Percentiles rank a stretch among this genome's conserved stretches.
phyloP scores from a whole-genome alignment of 1,140 invertebrate species.

The Drosophila neocordata region DNA sequence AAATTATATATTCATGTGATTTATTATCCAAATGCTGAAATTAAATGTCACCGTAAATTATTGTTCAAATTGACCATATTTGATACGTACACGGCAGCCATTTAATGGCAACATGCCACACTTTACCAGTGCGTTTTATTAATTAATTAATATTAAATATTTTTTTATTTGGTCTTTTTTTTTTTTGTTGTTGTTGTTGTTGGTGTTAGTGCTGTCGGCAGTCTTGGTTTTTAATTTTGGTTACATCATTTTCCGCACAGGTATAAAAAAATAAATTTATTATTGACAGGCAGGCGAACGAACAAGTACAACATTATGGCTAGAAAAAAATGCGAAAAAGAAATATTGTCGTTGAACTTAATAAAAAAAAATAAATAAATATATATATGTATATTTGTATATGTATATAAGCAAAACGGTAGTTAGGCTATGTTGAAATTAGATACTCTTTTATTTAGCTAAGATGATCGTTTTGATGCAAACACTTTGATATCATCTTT shows the following conservation, averaged over 20 bases:
- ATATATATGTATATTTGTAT: too few relatives aligned
- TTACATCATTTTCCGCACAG: neutral
- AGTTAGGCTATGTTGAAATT: neutral
- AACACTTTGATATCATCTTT: too few relatives aligned
- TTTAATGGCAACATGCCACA: conserved; percentile 1
- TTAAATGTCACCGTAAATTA: neutral
- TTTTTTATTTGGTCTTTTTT: too few relatives aligned
- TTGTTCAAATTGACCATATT: conserved; percentile 7
- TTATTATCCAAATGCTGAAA: neutral
- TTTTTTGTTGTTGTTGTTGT: neutral
- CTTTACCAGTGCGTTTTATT: neutral
- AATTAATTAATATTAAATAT: neutral
- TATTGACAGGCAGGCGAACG: neutral
- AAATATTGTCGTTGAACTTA: conserved; percentile 3
- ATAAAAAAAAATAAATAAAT: neutral
- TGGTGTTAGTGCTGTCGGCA: too few relatives aligned
- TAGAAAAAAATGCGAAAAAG: neutral
- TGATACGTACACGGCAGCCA: neutral
- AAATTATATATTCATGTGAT: neutral
- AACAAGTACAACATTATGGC: neutral
- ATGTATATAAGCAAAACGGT: neutral
- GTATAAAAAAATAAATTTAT: neutral
- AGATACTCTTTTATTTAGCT: neutral
- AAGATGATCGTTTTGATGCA: too few relatives aligned
- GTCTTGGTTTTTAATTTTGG: neutral